Evolutionary conservation across 2,888 invertebrate genomes (phyloP).

Genomic region (Saturnia japonica): DNA sequence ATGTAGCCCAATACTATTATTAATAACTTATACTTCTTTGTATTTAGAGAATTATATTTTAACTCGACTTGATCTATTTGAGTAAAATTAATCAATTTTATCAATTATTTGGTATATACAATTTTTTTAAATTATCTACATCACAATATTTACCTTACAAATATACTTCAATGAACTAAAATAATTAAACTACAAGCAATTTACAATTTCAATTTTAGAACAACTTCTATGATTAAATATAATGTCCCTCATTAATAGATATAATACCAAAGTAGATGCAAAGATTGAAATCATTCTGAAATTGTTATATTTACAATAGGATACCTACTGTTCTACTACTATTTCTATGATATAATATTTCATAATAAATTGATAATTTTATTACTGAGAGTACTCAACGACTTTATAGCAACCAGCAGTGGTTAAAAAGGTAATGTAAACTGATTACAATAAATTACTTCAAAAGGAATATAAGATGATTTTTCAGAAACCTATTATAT

Average conservation of each 20-base stretch:
- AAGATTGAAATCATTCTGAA: neutral
- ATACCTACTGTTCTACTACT: neutral
- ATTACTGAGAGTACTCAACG: neutral
- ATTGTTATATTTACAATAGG: conserved; percentile 5
- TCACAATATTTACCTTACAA: conserved; percentile 27
- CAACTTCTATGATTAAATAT: neutral
- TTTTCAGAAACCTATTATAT: neutral
- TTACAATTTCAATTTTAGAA: conserved; percentile 4
- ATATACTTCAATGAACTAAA: conserved; percentile 24
- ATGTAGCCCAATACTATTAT: neutral
- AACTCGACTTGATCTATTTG: neutral
- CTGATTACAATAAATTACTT: neutral
- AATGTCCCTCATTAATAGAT: neutral
- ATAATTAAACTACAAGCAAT: conserved; percentile 18
- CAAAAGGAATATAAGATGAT: neutral
- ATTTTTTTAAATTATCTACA: conserved; percentile 68
- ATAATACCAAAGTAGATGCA: neutral
- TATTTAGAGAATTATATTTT: neutral
- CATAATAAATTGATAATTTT: neutral
- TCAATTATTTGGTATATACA: conserved; percentile 55
- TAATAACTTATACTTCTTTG: conserved; percentile 1
- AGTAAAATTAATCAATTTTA: conserved; percentile 2
- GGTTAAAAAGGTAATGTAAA: neutral
- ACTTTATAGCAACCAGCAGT: neutral
- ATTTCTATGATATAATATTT: neutral